Conservation (phyloP, 2,113 vertebrate genomes). For the Dolichotis patagonum region DNA sequence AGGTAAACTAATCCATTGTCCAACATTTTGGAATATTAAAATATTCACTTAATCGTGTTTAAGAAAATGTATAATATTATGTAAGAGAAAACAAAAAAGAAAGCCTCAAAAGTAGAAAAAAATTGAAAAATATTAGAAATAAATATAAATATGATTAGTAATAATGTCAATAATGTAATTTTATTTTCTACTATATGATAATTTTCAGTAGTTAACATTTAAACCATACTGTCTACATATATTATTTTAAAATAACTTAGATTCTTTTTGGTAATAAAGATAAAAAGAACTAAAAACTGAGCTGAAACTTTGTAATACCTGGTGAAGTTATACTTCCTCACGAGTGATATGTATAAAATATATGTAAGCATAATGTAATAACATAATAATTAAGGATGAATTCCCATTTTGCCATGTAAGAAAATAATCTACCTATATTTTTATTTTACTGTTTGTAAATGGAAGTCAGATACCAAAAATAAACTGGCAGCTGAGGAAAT, state of each 20-base stretch:
- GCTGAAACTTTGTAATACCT: not conserved
- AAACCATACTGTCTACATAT: not conserved
- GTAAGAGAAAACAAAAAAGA: not conserved
- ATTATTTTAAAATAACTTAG: not conserved
- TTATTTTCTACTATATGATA: not conserved
- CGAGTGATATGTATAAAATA: not conserved
- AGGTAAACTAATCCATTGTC: conserved; percentile 50
- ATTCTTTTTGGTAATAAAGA: not conserved
- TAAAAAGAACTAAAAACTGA: not conserved
- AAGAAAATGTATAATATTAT: not conserved
- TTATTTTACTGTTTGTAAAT: conserved; percentile 6
- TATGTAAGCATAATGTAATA: not conserved
- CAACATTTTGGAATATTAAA: conserved; percentile 42
- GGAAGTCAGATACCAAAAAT: not conserved
- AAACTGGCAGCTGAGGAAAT: not conserved
- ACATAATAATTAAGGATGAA: not conserved
- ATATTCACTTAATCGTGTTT: not conserved
- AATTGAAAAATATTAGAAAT: not conserved
- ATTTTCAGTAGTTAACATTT: not conserved
- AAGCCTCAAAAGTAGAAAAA: not conserved
- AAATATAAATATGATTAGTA: not conserved
- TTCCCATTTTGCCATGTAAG: not conserved
- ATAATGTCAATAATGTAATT: not conserved
- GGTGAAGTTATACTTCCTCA: not conserved
- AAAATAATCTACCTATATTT: not conserved